A percentile compares a stretch with the other conserved stretches of the same genome.
Conservation (phyloP, 2,888 invertebrate genomes). For the Enoplolaimus lenunculus region DNA sequence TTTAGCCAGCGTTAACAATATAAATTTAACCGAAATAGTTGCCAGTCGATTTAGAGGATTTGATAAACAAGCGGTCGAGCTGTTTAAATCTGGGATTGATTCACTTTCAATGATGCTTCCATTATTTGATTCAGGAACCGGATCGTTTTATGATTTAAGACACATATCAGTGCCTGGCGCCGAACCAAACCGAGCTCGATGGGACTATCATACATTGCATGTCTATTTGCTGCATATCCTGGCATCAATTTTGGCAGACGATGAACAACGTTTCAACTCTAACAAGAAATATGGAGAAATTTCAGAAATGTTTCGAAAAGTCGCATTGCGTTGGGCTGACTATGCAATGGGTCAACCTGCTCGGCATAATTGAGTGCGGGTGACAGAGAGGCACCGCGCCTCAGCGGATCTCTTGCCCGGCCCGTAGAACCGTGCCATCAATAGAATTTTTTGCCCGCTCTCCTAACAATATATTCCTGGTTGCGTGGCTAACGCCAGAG, state of each 20-base stretch:
- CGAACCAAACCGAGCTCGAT: conserved; percentile 74
- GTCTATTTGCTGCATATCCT: conserved; percentile 72
- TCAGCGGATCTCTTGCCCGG: too few species aligned
- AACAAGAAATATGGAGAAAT: too few species aligned
- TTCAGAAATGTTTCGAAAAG: conserved; percentile 4
- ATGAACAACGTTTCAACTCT: conserved; percentile 26
- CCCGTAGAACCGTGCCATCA: too few species aligned
- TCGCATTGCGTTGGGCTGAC: conserved; percentile 34
- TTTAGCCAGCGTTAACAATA: conserved; percentile 47
- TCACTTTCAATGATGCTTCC: conserved; percentile 73
- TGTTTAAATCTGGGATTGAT: conserved; percentile 68
- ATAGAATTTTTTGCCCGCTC: too few species aligned
- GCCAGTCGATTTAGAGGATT: background rate
- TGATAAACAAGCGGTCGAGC: background rate
- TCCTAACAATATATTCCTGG: too few species aligned
- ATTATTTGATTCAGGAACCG: conserved; percentile 84
- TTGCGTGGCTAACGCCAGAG: too few species aligned
- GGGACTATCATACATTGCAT: conserved; percentile 98
- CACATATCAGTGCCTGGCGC: conserved; percentile 64
- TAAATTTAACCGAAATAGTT: conserved; percentile 24
- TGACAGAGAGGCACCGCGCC: too few species aligned
- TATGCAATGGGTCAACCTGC: conserved; percentile 27
- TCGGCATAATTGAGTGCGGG: conserved; percentile 12
- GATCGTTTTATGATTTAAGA: conserved; percentile 84
- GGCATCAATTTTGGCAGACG: conserved; percentile 58